Percentiles rank a stretch among this genome's conserved stretches.
Evolutionary conservation across 2,113 vertebrate genomes (phyloP).

Genomic region (Anas platyrhynchos): DNA sequence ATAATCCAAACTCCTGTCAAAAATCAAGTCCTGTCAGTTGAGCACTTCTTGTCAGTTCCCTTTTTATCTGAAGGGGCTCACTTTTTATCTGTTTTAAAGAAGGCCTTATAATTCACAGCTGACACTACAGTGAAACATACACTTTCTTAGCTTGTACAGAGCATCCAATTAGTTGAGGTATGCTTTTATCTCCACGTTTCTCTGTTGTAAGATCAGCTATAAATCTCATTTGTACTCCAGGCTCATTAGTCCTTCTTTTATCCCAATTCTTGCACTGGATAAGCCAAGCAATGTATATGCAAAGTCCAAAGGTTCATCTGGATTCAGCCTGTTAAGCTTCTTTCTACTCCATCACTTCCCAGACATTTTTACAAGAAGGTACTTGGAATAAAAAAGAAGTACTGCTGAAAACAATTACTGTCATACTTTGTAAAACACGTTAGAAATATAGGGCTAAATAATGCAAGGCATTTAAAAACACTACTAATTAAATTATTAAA

Average conservation of each 20-base stretch:
- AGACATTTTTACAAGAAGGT: conserved; percentile 10
- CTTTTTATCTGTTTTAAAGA: not conserved
- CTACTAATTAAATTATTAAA: not conserved
- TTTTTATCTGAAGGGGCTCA: not conserved
- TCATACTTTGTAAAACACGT: not conserved
- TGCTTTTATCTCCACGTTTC: conserved; percentile 58
- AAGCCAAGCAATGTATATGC: not conserved
- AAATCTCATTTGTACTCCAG: conserved; percentile 58
- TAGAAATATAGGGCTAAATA: not conserved
- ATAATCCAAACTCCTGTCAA: not conserved
- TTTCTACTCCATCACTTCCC: not conserved
- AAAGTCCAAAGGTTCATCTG: conserved; percentile 32
- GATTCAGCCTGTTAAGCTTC: conserved; percentile 22
- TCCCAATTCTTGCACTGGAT: not conserved
- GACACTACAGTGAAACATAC: not conserved
- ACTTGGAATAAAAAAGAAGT: not conserved
- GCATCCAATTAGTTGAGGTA: conserved; percentile 49
- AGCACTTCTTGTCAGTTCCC: not conserved
- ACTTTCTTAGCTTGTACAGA: conserved; percentile 7
- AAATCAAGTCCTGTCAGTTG: not conserved
- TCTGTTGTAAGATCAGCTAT: conserved; percentile 34
- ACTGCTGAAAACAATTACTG: not conserved
- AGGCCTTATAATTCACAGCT: not conserved
- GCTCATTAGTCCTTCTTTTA: conserved; percentile 54
- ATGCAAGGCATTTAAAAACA: not conserved